These are phyloP conservation scores for Atherinosoma microstoma DNA, from an alignment of 2,797 vertebrate genomes.

Conservation along the genomic window DNA sequence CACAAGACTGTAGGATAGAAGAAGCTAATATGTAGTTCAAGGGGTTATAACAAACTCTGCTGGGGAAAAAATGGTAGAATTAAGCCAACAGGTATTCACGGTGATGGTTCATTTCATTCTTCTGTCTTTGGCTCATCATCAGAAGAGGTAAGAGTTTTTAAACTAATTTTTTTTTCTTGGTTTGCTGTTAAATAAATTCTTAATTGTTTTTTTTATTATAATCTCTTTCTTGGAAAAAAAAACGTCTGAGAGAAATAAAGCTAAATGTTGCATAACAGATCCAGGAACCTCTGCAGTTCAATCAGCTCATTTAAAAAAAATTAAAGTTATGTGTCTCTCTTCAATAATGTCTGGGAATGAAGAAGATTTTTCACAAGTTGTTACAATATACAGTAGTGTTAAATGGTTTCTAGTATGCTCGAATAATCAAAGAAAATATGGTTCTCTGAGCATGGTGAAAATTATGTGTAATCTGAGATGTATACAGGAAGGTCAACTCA, in stretches of 20 bases:
- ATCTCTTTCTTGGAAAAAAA: too few relatives aligned
- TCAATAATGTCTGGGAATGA: conserved; percentile 24
- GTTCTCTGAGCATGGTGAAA: neutral
- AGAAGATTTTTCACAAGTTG: conserved; percentile 59
- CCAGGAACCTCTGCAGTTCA: neutral
- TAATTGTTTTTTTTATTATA: neutral
- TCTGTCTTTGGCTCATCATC: conserved; percentile 58
- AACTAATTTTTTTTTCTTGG: neutral
- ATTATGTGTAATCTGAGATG: conserved; percentile 9
- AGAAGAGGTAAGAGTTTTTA: conserved; percentile 54
- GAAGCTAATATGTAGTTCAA: conserved; percentile 53
- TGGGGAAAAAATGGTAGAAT: conserved; percentile 64
- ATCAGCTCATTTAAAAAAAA: neutral
- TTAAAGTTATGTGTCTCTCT: neutral
- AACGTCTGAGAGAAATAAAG: too few relatives aligned
- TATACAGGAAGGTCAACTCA: neutral
- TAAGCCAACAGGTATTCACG: conserved; percentile 42
- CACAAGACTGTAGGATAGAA: neutral
- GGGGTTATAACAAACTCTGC: conserved; percentile 3
- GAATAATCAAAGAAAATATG: too few relatives aligned
- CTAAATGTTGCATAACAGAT: too few relatives aligned
- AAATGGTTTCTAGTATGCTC: neutral
- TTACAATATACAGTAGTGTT: conserved; percentile 28
- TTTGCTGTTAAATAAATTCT: neutral
- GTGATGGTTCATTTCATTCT: conserved; percentile 45